phyloP scores from a whole-genome alignment of 2,797 vertebrate genomes.

The Macropodus opercularis region DNA sequence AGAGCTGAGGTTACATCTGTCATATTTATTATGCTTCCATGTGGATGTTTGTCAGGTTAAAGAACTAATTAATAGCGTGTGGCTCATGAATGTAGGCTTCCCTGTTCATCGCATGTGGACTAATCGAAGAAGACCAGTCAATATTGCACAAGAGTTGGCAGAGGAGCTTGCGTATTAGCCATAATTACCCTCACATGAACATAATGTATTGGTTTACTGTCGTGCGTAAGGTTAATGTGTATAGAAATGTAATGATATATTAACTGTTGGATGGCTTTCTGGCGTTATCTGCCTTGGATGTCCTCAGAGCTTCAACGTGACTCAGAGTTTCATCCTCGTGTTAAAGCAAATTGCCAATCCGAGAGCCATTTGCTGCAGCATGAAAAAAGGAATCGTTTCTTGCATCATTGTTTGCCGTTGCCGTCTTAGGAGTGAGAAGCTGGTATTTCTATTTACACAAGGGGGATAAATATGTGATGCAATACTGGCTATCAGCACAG shows the following conservation, averaged over 20 bases:
- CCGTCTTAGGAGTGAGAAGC: neutral
- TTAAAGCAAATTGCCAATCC: neutral
- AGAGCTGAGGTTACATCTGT: constrained; percentile 36
- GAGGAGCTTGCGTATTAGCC: constrained; percentile 70
- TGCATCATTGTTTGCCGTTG: neutral
- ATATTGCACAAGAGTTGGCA: constrained; percentile 71
- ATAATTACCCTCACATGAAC: constrained; percentile 74
- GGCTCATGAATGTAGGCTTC: constrained; percentile 21
- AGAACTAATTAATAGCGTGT: constrained; percentile 55
- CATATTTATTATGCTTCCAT: constrained; percentile 9
- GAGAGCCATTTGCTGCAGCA: neutral
- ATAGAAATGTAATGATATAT: constrained; percentile 63
- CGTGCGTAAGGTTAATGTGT: constrained; percentile 78
- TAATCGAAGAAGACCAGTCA: constrained; percentile 70
- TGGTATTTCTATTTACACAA: neutral
- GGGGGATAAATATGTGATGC: neutral
- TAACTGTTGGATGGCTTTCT: constrained; percentile 66
- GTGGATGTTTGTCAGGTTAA: constrained; percentile 50
- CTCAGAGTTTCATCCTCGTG: constrained; percentile 38
- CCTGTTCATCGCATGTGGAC: constrained; percentile 41
- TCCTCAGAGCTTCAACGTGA: constrained; percentile 24
- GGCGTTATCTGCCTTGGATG: constrained; percentile 45
- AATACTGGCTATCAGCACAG: neutral
- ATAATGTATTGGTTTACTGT: constrained; percentile 75
- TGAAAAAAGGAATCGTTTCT: neutral